Base-by-base conservation (phyloP, 2,888 invertebrate genomes). In the Rhagophthalmus giganteus region DNA sequence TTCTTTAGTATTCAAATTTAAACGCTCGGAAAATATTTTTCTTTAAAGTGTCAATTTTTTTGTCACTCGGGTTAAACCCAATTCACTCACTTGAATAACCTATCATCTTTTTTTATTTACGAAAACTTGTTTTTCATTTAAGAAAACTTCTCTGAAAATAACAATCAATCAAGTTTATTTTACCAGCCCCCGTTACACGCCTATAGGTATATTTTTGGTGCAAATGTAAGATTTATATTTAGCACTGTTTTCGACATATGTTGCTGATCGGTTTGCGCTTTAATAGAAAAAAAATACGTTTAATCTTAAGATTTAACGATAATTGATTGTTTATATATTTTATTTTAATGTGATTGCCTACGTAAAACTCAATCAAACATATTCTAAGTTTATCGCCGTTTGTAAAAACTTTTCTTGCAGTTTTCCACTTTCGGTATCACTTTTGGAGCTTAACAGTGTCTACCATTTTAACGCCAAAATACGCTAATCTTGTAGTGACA, bases 401-500 rank as follows among this genome's bases (percentile, higher is more conserved):
- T n/a, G n/a, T n/a, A n/a, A n/a, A n/a, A n/a, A n/a, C n/a, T n/a
- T n/a, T n/a, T n/a, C n/a, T n/a, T n/a, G n/a, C n/a, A n/a, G n/a
- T n/a, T n/a, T n/a, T n/a, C n/a, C n/a, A n/a, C n/a, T n/a, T n/a
- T n/a, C n/a, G n/a, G n/a, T n/a, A n/a, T n/a, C n/a, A n/a, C n/a
- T n/a, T 31, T 39, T 41, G 10, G 24, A 32, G 40, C 25, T 41
- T 41, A 41, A 9, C 13, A 41, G 14, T 41, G 40, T 41, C 40
- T 11, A 15, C 40, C 40, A 41, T 41, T 41, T 41, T 41, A 30
- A 41, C 31, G 20, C 40, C 14, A 32, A 32, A 41, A 41, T 41
- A 41, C 40, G 40, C 48, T 54, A 54, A 54, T 54, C 48, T 48
- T 32, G 28, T 28, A 44, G 44, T 38, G 44, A 39, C 40, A 20